Conservation (phyloP, 2,113 vertebrate species). For the Todiramphus chloris region DNA sequence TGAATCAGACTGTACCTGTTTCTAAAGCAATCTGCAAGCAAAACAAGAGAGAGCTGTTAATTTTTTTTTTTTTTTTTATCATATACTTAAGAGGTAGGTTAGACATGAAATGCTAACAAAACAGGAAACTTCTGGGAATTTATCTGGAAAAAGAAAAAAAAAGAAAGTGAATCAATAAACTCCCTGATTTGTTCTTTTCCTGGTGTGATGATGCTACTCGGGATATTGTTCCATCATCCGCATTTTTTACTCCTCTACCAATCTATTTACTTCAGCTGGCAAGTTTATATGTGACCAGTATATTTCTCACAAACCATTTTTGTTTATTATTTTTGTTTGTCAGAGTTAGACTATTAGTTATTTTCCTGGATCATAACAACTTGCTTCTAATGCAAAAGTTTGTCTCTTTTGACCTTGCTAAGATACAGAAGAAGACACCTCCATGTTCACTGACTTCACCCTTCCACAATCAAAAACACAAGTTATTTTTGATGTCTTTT, state of each 20-base stretch:
- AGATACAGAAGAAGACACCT: neutral
- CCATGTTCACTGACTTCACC: neutral
- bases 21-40: neutral
- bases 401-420: neutral
- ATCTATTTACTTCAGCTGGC: neutral
- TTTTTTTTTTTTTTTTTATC: neutral
- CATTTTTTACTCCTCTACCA: neutral
- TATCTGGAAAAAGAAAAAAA: neutral
- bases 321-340: neutral
- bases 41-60: neutral
- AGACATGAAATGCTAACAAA: neutral
- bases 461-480: neutral
- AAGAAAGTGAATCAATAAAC: neutral
- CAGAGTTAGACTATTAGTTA: neutral
- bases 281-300: neutral
- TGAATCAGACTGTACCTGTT: neutral
- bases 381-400: neutral
- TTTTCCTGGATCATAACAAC: neutral
- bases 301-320: neutral
- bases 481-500: neutral
- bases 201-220: neutral
- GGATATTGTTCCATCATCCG: neutral
- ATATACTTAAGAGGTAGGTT: neutral
- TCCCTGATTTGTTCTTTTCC: neutral
- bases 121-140: neutral